Percentiles rank a stretch among this genome's conserved stretches.
These are phyloP conservation scores for Nasua narica DNA, from an alignment of 2,797 vertebrate genomes.

Conservation along the genomic window DNA sequence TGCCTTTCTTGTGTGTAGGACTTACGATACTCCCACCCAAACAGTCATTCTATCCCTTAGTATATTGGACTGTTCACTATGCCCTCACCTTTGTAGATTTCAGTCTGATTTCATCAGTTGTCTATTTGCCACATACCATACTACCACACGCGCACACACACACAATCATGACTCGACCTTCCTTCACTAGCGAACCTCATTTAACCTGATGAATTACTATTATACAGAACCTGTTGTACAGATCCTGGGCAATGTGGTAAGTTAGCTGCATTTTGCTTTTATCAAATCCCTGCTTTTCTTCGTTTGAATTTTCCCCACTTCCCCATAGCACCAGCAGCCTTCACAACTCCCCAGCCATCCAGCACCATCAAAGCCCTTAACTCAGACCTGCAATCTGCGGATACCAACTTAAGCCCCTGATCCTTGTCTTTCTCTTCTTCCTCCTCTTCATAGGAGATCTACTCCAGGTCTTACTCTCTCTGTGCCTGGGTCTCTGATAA, in stretches of 20 bases:
- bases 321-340: neutral
- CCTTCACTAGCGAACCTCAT: neutral
- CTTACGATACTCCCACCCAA: neutral
- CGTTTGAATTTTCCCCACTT: neutral
- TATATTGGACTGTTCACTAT: neutral
- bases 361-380: neutral
- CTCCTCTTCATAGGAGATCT: neutral
- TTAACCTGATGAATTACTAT: neutral
- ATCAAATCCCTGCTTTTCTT: neutral
- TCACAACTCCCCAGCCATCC: neutral
- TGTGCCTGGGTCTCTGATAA: neutral
- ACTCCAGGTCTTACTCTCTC: neutral
- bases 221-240: neutral
- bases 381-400: neutral
- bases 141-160: neutral
- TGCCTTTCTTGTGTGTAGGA: neutral
- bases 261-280: neutral
- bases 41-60: neutral
- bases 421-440: neutral
- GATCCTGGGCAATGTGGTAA: neutral
- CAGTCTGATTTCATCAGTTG: neutral
- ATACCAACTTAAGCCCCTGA: neutral
- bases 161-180: neutral
- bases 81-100: neutral
- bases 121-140: neutral